Evolutionary conservation across 2,888 invertebrate species (phyloP).

Genomic region (Salticus scenicus): DNA sequence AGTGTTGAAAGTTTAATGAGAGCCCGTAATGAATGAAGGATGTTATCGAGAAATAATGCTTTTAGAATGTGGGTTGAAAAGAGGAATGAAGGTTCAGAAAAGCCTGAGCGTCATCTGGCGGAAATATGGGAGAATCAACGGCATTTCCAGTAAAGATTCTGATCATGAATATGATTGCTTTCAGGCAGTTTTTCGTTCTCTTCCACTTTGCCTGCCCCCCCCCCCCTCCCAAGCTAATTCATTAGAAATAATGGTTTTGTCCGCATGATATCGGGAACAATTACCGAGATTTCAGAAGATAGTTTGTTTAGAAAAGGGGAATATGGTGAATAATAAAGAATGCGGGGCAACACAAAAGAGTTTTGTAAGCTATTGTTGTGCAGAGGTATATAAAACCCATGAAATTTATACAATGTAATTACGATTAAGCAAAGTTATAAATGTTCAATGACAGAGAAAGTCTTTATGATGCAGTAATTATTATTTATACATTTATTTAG

Average conservation of each 20-base stretch:
- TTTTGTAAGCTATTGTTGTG: no score
- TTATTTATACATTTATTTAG: no score
- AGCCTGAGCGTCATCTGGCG: background rate
- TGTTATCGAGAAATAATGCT: constrained; percentile 7
- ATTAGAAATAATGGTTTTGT: background rate
- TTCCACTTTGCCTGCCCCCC: no score
- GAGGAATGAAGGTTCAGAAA: background rate
- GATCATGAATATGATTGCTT: constrained; percentile 1
- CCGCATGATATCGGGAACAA: background rate
- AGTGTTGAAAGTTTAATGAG: constrained; percentile 9
- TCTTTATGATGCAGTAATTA: no score
- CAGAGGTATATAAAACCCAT: no score
- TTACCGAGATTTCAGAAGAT: background rate
- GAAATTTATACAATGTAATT: no score
- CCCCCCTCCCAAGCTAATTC: background rate
- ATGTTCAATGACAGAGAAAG: no score
- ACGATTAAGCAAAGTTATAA: no score
- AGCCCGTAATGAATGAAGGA: constrained; percentile 1
- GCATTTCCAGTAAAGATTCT: background rate
- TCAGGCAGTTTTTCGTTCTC: background rate
- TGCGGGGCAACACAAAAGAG: no score
- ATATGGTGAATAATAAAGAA: no score
- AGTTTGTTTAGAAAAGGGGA: no score
- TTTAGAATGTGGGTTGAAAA: constrained; percentile 9
- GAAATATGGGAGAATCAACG: background rate